Evolutionary conservation across 92 coral and sea anemone species (phyloP), one percentile per base, ranked within the genome.

Genomic region (Porites evermanni): DNA sequence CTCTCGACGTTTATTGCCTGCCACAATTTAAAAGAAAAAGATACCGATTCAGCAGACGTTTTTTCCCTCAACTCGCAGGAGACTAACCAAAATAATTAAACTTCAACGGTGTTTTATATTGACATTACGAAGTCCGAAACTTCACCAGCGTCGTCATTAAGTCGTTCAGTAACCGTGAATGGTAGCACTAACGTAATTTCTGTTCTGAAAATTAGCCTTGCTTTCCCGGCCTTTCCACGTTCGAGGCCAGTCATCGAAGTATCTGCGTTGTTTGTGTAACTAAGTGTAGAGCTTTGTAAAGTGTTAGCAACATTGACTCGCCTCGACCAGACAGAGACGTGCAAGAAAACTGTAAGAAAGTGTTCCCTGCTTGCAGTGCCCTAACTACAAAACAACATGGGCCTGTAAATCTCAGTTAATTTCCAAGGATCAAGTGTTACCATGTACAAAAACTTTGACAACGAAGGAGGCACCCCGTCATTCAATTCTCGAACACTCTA

Each of bases 81-180:
- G 78, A 70, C 65, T 81, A 64, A 20, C 73, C 29, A 60, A 73
- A 74, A 83, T 51, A 74, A 83, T 83, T 74, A 50, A 64, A 74
- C 72, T 83, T 64, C 73, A 64, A 66, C 64, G 44, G 74, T 74
- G 63, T 64, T 51, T 81, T 47, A 61, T 50, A 53, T 29, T 53
- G 71, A 50, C 87, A n/a, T 83, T 17, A 12, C 67, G 61, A 83
- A 83, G 87, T 83, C 66, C 73, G 87, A 19, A 74, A 59, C 53
- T 61, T 63, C 64, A 21, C 65, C 79, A 50, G 44, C 64, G 53
- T 47, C 54, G 64, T 32, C 77, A 81, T 56, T 81, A 70, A 81
- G 9, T 81, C 70, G 77, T 61, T 74, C 63, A 64, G 56, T 29
- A 59, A 10, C 18, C 19, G 85, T 16, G 65, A 83, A 74, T 14